phyloP scores from a whole-genome alignment of 2,113 vertebrate genomes.

The Centropristis striata region DNA sequence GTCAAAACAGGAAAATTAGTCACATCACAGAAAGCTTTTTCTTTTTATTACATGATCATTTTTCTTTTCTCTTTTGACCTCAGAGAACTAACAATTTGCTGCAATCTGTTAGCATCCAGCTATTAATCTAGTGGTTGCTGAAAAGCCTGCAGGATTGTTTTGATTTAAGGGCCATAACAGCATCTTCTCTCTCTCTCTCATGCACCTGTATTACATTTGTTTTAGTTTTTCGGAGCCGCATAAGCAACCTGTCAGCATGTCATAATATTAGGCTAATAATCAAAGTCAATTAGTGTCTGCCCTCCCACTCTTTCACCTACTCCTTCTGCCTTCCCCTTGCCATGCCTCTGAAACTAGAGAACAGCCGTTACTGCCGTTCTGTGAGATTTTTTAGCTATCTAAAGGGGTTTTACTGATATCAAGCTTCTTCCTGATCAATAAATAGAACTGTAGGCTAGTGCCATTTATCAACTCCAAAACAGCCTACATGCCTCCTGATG shows the following conservation, averaged over 20 bases:
- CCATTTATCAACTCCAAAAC: conserved; percentile 66
- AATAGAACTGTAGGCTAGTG: conserved; percentile 52
- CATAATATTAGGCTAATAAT: conserved; percentile 94
- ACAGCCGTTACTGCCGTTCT: conserved; percentile 26
- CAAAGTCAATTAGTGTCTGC: conserved; percentile 90
- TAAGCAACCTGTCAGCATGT: conserved; percentile 90
- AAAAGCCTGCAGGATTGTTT: conserved; percentile 88
- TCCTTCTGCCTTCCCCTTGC: neutral
- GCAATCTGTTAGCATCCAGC: conserved; percentile 88
- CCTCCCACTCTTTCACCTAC: conserved; percentile 71
- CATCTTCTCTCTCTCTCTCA: conserved; percentile 89
- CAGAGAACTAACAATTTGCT: conserved; percentile 82
- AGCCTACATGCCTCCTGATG: conserved; percentile 54
- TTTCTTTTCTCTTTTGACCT: conserved; percentile 45
- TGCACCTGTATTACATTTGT: conserved; percentile 94
- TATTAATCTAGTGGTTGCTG: conserved; percentile 92
- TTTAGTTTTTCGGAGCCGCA: conserved; percentile 89
- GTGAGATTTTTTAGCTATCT: conserved; percentile 32
- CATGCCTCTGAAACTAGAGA: conserved; percentile 17
- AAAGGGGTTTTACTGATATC: conserved; percentile 48
- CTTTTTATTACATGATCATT: conserved; percentile 44
- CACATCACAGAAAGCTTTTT: conserved; percentile 50
- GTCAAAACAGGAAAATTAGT: conserved; percentile 62
- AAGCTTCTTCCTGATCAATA: conserved; percentile 69
- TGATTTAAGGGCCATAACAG: conserved; percentile 93